Evolutionary conservation across 2,797 vertebrate species (phyloP), one percentile per base, ranked within the genome.

Genomic region (Pampus argenteus): DNA sequence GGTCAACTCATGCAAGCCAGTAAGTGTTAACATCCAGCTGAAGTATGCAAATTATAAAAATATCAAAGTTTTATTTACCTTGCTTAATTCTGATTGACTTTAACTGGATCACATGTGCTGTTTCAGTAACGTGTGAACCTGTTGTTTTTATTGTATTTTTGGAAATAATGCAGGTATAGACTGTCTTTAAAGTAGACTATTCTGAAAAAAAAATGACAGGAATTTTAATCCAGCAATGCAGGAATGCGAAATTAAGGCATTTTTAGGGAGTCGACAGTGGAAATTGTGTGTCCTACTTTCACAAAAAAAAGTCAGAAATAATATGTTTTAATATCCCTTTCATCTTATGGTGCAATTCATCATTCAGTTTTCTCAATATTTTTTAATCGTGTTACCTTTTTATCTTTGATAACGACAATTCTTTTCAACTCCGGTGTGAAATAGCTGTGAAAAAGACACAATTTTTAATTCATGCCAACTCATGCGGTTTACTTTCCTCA

Each of bases 1-100:
- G 95, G 94, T 74, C 94, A 94, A 84, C 93, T 95, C 80, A 95
- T 95, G 95, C 92, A 94, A 92, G 94, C 95, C 85, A 95, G 95
- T 95, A 83, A 95, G 94, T 95, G 57, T 75, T 78, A 20, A 69
- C 31, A 13, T 34, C 25, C 9, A 18, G 14, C 13, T 44, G 2
- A 54, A 66, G 52, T 61, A 36, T 74, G 18, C 23, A 45, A 44
- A 57, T 70, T 62, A 50, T 62, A 18, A 56, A 23, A 42, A 61
- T 18, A 6, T 29, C 11, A 48, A 79, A 60, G 50, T 75, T 76
- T 36, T 9, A 23, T 58, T 56, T 17, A 22, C 17, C 18, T 25
- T 62, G 51, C 31, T 47, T 57, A 36, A 52, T 69, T 56, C 10
- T 23, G 18, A 62, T 72, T 40, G 14, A 15, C 45, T 63, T 49